A percentile compares a stretch with the other conserved stretches of the same genome.
Evolutionary conservation across 92 coral and sea anemone species (phyloP).

Genomic region (Diadumene lineata): DNA sequence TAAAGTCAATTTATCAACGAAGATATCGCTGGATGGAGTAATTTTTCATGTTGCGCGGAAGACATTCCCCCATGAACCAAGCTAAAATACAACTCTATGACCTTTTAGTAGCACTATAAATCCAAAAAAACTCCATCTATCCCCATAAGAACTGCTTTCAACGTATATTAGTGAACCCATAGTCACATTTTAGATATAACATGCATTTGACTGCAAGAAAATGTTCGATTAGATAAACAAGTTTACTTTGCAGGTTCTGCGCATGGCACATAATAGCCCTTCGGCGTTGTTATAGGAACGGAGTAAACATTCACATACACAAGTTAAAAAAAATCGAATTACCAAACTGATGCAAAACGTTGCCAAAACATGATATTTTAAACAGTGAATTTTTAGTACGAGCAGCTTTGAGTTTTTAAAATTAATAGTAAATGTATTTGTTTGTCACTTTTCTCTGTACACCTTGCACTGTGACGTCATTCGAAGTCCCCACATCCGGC

Average conservation of each 20-base stretch:
- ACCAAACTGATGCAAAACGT: background rate
- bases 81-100: no score
- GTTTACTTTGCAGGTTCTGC: constrained; percentile 11
- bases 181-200: background rate
- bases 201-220: background rate
- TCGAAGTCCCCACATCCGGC: no score
- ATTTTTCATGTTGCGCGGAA: no score
- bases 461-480: no score
- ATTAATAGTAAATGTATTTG: no score
- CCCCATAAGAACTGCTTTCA: background rate
- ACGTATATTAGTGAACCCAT: constrained; percentile 2
- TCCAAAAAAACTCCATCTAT: background rate
- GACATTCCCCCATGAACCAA: no score
- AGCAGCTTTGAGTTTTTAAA: no score
- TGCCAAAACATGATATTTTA: background rate
- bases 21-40: background rate
- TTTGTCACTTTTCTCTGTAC: no score
- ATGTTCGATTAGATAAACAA: constrained; percentile 1
- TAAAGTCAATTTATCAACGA: constrained; percentile 3
- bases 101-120: no score
- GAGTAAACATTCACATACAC: constrained; percentile 1
- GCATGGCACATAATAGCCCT: constrained; percentile 8
- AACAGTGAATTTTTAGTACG: background rate
- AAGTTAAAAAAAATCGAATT: background rate
- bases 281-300: constrained; percentile 21